phyloP scores from a whole-genome alignment of 2,888 invertebrate species.

The Eilema sororculum region DNA sequence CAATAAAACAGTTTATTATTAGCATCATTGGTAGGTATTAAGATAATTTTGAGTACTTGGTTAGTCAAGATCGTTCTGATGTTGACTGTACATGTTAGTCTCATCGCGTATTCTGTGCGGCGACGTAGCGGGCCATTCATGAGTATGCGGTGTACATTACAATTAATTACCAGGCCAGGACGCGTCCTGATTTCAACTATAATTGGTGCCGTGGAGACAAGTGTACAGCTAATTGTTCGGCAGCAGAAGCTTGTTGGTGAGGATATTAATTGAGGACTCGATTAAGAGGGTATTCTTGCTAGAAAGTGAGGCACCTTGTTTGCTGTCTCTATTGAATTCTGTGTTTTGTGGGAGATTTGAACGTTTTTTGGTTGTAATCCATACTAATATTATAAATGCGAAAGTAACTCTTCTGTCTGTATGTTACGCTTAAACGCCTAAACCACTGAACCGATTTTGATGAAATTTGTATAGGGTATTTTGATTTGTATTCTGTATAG shows the following conservation, averaged over 20 bases:
- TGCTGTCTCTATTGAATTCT: not conserved
- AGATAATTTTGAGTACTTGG: no score
- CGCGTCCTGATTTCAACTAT: slow-evolving; percentile 65
- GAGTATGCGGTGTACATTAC: slow-evolving; percentile 70
- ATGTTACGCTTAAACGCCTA: no score
- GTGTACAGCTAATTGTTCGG: slow-evolving; percentile 54
- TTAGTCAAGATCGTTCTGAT: no score
- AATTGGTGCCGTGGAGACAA: slow-evolving; percentile 58
- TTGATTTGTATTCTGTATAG: no score
- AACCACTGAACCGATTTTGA: no score
- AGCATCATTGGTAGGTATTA: no score
- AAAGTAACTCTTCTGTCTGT: no score
- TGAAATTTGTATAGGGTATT: no score
- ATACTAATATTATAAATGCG: no score
- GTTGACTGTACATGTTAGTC: slow-evolving; percentile 26
- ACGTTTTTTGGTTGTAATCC: no score
- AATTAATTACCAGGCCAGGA: slow-evolving; percentile 63
- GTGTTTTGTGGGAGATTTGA: not conserved
- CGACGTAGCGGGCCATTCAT: slow-evolving; percentile 69
- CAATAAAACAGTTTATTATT: no score
- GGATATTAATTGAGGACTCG: slow-evolving; percentile 17
- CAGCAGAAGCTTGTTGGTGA: slow-evolving; percentile 25
- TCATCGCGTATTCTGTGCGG: slow-evolving; percentile 64
- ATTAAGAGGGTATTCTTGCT: not conserved
- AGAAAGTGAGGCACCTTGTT: not conserved